Percentiles rank a stretch among this genome's conserved stretches.
Conservation (phyloP, 2,888 invertebrate genomes). For the Temnothorax rugatulus region DNA sequence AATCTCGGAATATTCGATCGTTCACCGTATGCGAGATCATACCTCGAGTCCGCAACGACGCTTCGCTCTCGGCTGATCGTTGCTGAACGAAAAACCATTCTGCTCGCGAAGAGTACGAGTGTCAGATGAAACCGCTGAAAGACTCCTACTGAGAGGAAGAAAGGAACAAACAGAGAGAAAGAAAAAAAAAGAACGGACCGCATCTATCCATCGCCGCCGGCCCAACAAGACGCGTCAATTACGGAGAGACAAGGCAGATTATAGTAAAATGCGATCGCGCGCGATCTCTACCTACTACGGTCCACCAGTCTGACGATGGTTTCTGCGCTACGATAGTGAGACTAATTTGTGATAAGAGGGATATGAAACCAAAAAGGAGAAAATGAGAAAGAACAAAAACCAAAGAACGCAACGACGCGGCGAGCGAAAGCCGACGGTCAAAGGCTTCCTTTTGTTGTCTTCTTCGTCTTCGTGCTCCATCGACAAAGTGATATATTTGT, state of each 20-base stretch:
- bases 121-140: not conserved
- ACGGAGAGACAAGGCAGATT: slow-evolving; percentile 37
- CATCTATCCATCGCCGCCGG: slow-evolving; percentile 62
- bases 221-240: slow-evolving; percentile 72
- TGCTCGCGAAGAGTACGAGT: not conserved
- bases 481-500: slow-evolving; percentile 64
- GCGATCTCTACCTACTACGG: slow-evolving; percentile 4
- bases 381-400: slow-evolving; percentile 60
- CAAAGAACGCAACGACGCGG: slow-evolving; percentile 80
- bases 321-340: slow-evolving; percentile 68
- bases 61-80: slow-evolving; percentile 11
- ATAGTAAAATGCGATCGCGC: slow-evolving; percentile 45
- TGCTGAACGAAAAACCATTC: not conserved
- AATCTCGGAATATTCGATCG: slow-evolving; percentile 1
- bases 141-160: slow-evolving; percentile 7
- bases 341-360: slow-evolving; percentile 83
- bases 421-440: slow-evolving; percentile 69
- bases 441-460: slow-evolving; percentile 68
- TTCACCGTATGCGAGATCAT: not conserved
- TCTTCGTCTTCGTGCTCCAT: slow-evolving; percentile 65
- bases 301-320: slow-evolving; percentile 26
- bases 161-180: slow-evolving; percentile 8
- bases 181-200: slow-evolving; percentile 30
- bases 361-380: slow-evolving; percentile 80
- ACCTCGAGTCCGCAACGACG: slow-evolving; percentile 9